Conservation (phyloP, 2,113 vertebrate genomes). For the Pelecanoides urinatrix region DNA sequence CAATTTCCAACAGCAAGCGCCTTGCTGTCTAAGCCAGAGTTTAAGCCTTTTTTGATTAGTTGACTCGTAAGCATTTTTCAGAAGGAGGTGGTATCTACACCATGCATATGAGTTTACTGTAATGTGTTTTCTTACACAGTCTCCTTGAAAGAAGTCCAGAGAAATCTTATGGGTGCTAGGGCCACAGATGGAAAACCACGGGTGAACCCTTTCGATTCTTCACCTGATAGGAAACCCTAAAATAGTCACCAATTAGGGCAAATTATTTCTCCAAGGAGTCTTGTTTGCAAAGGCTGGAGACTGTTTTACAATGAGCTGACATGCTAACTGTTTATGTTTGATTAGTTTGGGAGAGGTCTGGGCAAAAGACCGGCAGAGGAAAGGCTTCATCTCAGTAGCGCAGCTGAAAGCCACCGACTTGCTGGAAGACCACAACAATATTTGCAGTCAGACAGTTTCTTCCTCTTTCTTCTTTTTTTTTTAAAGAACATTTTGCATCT, state of each 20-base stretch:
- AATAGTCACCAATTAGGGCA: background rate
- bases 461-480: background rate
- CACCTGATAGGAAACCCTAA: background rate
- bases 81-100: background rate
- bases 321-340: background rate
- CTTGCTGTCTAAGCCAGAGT: constrained; percentile 27
- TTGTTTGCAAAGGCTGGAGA: background rate
- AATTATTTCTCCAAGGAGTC: background rate
- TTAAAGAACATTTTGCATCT: background rate
- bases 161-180: background rate
- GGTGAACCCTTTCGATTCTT: background rate
- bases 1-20: constrained; percentile 29
- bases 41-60: constrained; percentile 37
- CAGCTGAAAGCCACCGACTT: rapidly evolving
- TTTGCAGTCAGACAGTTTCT: background rate
- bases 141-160: background rate
- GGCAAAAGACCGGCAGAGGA: background rate
- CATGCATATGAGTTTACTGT: background rate
- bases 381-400: background rate
- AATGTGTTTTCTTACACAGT: background rate
- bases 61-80: background rate
- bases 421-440: background rate
- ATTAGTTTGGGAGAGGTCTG: background rate
- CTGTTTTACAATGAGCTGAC: background rate
- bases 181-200: background rate